phyloP scores from a whole-genome alignment of 2,797 vertebrate genomes.

The Coreius guichenoti region DNA sequence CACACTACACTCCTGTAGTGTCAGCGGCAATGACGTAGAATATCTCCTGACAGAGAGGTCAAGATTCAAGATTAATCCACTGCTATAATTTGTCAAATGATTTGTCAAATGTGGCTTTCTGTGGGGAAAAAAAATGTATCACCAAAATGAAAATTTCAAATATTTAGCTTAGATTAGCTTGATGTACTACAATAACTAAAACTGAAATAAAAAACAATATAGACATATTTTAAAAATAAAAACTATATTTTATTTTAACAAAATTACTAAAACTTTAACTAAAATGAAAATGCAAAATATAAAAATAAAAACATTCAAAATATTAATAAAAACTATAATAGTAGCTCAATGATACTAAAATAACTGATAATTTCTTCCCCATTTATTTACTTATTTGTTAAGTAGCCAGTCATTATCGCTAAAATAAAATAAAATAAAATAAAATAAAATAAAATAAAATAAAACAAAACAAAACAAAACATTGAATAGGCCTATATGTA shows the following conservation, averaged over 20 bases:
- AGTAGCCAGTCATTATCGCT: neutral
- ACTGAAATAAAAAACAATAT: neutral
- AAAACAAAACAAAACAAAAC: neutral
- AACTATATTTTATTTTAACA: neutral
- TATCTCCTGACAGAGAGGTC: slow-evolving; percentile 33
- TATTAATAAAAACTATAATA: neutral
- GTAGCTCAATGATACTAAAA: neutral
- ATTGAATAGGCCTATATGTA: too few species aligned
- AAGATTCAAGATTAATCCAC: slow-evolving; percentile 30
- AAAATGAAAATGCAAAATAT: neutral
- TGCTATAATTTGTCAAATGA: neutral
- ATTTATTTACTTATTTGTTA: neutral
- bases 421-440: neutral
- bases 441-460: neutral
- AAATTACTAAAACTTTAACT: neutral
- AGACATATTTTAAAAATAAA: too few species aligned
- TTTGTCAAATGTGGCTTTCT: neutral
- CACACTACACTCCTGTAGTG: slow-evolving; percentile 25
- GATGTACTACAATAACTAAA: neutral
- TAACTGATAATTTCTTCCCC: neutral
- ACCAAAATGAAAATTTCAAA: neutral
- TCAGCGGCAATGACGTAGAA: slow-evolving; percentile 25
- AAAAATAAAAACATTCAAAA: neutral
- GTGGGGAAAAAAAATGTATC: neutral
- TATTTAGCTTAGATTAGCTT: neutral